These are phyloP conservation scores for Acanthosepion lycidas DNA, from an alignment of 2,888 invertebrate species.

Conservation along the genomic window DNA sequence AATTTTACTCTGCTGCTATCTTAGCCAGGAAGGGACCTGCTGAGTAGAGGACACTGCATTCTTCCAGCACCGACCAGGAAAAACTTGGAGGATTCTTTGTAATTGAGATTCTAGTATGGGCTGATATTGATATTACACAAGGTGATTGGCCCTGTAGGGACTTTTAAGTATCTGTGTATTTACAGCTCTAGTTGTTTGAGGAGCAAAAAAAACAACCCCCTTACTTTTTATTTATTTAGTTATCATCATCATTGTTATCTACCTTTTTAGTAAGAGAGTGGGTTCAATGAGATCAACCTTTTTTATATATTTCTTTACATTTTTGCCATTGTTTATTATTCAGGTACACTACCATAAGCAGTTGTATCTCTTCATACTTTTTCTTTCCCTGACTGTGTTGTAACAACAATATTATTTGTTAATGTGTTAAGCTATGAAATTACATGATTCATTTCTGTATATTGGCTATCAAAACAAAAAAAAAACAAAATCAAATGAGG, in stretches of 20 bases:
- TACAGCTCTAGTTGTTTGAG: constrained; percentile 1
- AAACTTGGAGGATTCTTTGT: background rate
- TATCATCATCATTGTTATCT: background rate
- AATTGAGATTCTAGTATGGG: constrained; percentile 5
- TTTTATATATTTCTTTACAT: background rate
- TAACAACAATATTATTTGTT: background rate
- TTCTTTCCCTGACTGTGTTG: background rate
- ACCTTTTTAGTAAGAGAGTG: background rate
- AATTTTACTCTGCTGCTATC: constrained; percentile 22
- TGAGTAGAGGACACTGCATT: background rate
- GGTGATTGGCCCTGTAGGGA: background rate
- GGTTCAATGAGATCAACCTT: background rate
- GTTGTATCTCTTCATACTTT: background rate
- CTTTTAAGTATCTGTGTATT: constrained; percentile 10
- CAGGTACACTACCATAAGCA: background rate
- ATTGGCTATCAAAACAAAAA: background rate
- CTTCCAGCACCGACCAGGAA: background rate
- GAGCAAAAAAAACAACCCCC: background rate
- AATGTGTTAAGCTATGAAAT: no score
- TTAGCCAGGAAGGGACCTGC: background rate
- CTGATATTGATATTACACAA: constrained; percentile 22
- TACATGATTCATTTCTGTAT: background rate
- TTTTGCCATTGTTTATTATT: background rate
- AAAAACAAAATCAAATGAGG: background rate
- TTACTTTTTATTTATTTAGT: background rate